phyloP scores from a whole-genome alignment of 2,113 vertebrate species.

The Scytalopus superciliaris region DNA sequence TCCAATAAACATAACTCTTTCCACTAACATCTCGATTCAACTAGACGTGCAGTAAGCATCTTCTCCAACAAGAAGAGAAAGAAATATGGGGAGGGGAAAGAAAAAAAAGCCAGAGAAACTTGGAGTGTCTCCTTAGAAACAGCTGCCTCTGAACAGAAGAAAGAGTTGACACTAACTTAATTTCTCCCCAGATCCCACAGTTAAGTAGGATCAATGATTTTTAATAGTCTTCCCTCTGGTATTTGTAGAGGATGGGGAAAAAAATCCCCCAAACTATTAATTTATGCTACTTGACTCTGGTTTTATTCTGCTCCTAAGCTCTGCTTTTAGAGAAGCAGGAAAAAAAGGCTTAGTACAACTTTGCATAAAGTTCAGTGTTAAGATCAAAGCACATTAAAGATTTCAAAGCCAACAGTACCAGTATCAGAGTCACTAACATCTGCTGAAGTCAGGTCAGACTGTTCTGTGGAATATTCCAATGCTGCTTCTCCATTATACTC shows the following conservation, averaged over 20 bases:
- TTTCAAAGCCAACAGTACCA: slow-evolving; percentile 7
- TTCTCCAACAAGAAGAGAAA: background rate
- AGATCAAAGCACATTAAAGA: background rate
- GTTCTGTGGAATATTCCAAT: background rate
- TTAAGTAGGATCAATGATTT: background rate
- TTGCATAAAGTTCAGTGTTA: background rate
- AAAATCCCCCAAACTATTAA: background rate
- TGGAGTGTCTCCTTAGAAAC: background rate
- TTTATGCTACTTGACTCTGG: background rate
- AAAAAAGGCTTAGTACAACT: background rate
- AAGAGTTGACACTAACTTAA: background rate
- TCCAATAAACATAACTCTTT: background rate
- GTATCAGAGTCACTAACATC: background rate
- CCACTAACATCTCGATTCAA: background rate
- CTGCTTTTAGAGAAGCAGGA: background rate
- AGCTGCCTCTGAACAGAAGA: background rate
- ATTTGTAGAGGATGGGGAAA: background rate
- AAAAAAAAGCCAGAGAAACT: background rate
- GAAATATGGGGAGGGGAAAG: background rate
- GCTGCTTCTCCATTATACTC: background rate
- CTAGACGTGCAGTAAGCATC: background rate
- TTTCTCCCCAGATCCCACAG: background rate
- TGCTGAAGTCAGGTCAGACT: background rate
- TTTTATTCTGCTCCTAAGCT: background rate
- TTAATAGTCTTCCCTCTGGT: background rate